phyloP scores from a whole-genome alignment of 2,888 invertebrate species.

The Dryobotodes eremita region DNA sequence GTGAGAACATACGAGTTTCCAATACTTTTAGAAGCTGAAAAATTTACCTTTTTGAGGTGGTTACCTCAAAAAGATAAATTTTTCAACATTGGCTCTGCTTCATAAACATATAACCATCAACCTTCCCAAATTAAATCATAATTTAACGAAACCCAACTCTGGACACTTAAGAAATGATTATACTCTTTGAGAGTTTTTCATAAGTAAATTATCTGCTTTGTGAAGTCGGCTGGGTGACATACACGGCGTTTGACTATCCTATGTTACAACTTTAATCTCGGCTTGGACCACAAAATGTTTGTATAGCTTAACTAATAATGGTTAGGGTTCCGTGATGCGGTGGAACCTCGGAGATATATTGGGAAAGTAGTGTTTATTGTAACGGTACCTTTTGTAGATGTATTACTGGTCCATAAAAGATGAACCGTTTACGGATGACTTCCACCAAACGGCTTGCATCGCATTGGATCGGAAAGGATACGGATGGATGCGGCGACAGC shows the following conservation, averaged over 20 bases:
- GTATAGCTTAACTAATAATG: constrained; percentile 72
- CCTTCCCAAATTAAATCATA: constrained; percentile 67
- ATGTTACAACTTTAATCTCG: constrained; percentile 75
- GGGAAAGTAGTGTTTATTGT: background rate
- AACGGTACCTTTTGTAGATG: background rate
- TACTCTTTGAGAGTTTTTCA: constrained; percentile 55
- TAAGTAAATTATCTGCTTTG: constrained; percentile 71
- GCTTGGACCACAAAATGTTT: constrained; percentile 73
- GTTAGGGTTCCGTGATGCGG: constrained; percentile 66
- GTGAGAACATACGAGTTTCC: constrained; percentile 23
- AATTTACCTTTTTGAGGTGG: background rate
- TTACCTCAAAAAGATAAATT: constrained; percentile 22
- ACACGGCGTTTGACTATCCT: constrained; percentile 66
- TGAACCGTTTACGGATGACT: too few species aligned
- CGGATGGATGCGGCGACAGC: too few species aligned
- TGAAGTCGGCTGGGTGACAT: constrained; percentile 61
- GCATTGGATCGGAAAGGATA: too few species aligned
- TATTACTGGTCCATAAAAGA: background rate
- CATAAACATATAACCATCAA: constrained; percentile 44
- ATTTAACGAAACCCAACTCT: constrained; percentile 64
- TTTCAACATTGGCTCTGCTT: constrained; percentile 42
- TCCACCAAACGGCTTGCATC: too few species aligned
- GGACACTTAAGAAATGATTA: constrained; percentile 61
- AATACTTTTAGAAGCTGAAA: background rate
- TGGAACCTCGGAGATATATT: background rate